phyloP scores from a whole-genome alignment of 2,113 vertebrate genomes.

The Sapayoa aenigma region DNA sequence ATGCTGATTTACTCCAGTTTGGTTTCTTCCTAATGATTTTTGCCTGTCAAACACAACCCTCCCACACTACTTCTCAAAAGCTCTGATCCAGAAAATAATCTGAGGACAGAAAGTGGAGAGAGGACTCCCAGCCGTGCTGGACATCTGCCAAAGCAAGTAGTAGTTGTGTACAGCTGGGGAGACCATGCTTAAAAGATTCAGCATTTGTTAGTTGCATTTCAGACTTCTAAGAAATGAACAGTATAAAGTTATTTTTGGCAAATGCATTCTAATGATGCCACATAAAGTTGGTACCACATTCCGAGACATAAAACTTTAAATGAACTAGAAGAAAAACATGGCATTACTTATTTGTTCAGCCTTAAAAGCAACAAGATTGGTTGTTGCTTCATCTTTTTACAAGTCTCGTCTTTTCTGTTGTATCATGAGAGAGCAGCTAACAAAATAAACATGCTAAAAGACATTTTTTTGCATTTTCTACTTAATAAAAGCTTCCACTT shows the following conservation, averaged over 20 bases:
- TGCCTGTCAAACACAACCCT: not conserved
- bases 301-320: not conserved
- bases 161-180: not conserved
- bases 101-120: not conserved
- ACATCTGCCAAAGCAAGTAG: not conserved
- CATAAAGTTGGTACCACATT: not conserved
- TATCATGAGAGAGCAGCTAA: not conserved
- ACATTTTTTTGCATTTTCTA: not conserved
- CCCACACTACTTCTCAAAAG: conserved; percentile 10
- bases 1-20: not conserved
- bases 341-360: not conserved
- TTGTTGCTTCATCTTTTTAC: not conserved
- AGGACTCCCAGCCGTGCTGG: not conserved
- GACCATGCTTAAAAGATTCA: not conserved
- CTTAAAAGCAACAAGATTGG: not conserved
- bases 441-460: conserved; percentile 7
- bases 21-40: not conserved
- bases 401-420: not conserved
- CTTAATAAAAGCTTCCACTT: not conserved
- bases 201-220: not conserved
- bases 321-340: not conserved
- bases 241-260: conserved; percentile 23
- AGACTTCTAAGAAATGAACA: conserved; percentile 15
- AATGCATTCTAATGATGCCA: not conserved
- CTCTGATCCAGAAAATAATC: not conserved